Base-by-base conservation (phyloP, 2,113 vertebrate genomes). In the Fregetta grallaria region DNA sequence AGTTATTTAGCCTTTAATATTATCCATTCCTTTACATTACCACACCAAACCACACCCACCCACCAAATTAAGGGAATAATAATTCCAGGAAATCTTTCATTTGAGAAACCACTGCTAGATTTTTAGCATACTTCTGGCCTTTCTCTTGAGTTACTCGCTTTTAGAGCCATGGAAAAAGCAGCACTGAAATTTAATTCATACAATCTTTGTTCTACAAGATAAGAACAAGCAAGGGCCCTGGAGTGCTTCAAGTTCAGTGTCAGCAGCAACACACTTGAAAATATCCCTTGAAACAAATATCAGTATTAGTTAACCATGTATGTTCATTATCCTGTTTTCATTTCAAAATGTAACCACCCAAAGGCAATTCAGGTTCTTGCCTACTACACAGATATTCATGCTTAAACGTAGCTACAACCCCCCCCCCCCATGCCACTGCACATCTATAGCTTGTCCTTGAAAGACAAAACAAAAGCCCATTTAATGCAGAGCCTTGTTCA, bases 51-150 rank as follows among this genome's bases (percentile, higher is more conserved):
- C 91, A 71, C 86, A 86, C 95, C 86, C 85, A 62, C 22, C 8
- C 77, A 79, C 40, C 32, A 38, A 92, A 92, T 70, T 61, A 86
- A 86, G 27, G 61, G 81, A 85, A 63, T 56, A 86, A 92, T 92
- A 84, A 82, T 91, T 96, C 88, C 92, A 96, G 88, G 88, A 95
- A 92, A 91, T 79, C 61, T 92, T 94, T 80, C 74, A 92, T 87
- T 94, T 91, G 11, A 93, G 63, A 94, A 97, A 80, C 77, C 70
- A 50, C 78, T 47, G 62, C 61, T 80, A 42, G 59, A 94, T 87
- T 89, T 94, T 94, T 92, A 77, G 30, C 92, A 94, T 79, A 81
- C n/a, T 79, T 95, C 66, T 75, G 81, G 32, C 66, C 67, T 63
- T 91, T 68, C 73, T 72, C 71, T 86, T 2, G 3, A 62, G 25